phyloP scores from a whole-genome alignment of 2,888 invertebrate species.

The Rambutsinella grinnellia region DNA sequence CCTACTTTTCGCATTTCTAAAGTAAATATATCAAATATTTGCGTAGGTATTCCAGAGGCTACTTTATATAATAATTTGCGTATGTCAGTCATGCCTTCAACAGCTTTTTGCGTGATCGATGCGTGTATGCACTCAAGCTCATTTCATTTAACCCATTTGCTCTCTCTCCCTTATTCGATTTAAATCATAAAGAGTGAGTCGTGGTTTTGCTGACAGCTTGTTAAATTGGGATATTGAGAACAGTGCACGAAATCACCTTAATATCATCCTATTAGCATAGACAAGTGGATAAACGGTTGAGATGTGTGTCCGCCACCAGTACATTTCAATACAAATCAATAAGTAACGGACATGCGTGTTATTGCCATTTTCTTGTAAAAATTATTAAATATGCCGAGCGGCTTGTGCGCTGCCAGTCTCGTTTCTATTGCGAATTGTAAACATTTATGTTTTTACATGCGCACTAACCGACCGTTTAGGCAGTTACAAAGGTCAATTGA shows the following conservation, averaged over 20 bases:
- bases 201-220: conserved; percentile 53
- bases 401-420: not conserved
- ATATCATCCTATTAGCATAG: conserved; percentile 16
- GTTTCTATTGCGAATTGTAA: not conserved
- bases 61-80: not conserved
- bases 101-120: conserved; percentile 22
- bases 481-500: conserved; percentile 2
- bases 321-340: not conserved
- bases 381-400: too few relatives aligned
- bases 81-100: conserved; percentile 22
- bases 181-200: conserved; percentile 41
- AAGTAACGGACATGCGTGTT: not conserved
- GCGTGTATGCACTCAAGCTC: not conserved
- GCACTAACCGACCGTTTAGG: not conserved
- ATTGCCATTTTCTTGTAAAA: not conserved
- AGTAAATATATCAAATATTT: conserved; percentile 4
- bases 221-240: conserved; percentile 47
- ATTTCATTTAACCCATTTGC: not conserved
- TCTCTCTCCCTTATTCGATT: conserved; percentile 25
- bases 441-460: not conserved
- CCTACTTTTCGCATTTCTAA: not conserved
- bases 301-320: not conserved
- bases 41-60: conserved; percentile 19
- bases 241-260: conserved; percentile 42
- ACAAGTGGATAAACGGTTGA: not conserved